These are phyloP conservation scores for Enteromius paludinosus DNA, from an alignment of 2,797 vertebrate genomes.

Conservation along the genomic window DNA sequence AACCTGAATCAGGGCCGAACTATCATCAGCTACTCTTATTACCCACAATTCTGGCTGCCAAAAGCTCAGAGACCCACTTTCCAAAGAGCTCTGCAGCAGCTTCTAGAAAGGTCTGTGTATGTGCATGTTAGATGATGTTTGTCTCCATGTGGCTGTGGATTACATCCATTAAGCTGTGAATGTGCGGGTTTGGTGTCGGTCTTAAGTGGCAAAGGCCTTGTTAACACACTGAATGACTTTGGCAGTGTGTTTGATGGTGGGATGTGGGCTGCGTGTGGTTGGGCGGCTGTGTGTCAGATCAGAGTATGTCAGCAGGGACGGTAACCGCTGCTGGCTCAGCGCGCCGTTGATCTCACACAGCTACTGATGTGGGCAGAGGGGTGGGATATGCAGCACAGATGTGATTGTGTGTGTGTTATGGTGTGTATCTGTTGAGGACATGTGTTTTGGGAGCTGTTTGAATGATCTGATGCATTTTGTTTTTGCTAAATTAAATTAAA, in stretches of 20 bases:
- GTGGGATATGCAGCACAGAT: conserved; percentile 33
- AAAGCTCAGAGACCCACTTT: conserved; percentile 84
- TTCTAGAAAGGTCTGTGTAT: conserved; percentile 84
- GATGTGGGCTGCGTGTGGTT: conserved; percentile 28
- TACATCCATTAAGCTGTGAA: conserved; percentile 19
- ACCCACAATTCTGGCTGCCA: conserved; percentile 93
- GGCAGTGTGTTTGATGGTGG: conserved; percentile 31
- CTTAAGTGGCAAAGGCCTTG: conserved; percentile 46
- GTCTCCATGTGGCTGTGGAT: conserved; percentile 28
- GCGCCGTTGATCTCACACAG: conserved; percentile 14
- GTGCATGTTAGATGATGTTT: not conserved
- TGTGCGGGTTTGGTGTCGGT: conserved; percentile 30
- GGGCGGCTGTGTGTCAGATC: conserved; percentile 17
- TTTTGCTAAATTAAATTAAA: conserved; percentile 11
- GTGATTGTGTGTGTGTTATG: conserved; percentile 19
- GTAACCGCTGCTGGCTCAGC: conserved; percentile 34
- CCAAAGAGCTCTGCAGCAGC: conserved; percentile 85
- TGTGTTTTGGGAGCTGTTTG: not conserved
- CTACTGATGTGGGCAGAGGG: conserved; percentile 40
- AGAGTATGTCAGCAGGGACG: conserved; percentile 12
- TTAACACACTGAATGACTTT: conserved; percentile 38
- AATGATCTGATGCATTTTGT: not conserved
- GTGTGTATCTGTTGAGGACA: not conserved
- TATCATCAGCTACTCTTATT: conserved; percentile 90
- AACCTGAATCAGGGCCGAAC: conserved; percentile 87